A percentile compares a stretch with the other conserved stretches of the same genome.
Conservation (phyloP, 37 sponge, comb jelly and placozoan genomes). For the Tethya wilhelma region DNA sequence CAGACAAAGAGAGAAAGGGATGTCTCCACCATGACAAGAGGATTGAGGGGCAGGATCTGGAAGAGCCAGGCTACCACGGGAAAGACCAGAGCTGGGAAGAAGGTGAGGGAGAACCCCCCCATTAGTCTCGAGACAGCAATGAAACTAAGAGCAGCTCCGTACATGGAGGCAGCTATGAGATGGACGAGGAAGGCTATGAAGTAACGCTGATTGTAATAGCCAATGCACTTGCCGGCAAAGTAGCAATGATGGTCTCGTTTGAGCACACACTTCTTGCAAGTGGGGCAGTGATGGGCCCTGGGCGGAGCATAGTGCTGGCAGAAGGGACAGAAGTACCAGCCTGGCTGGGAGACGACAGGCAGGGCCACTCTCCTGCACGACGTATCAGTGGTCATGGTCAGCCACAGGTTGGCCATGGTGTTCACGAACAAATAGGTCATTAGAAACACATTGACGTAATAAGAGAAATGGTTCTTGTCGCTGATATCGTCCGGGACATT, state of each 20-base stretch:
- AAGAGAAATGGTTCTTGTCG: neutral
- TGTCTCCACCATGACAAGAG: conserved; percentile 43
- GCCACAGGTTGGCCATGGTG: conserved; percentile 21
- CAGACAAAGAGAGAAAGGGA: conserved; percentile 48
- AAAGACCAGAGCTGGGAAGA: conserved; percentile 56
- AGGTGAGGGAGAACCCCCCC: conserved; percentile 47
- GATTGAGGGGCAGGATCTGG: conserved; percentile 50
- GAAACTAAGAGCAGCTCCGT: conserved; percentile 57
- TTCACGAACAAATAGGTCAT: conserved; percentile 59
- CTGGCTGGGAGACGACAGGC: conserved; percentile 54
- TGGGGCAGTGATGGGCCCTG: conserved; percentile 75
- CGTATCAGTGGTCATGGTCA: conserved; percentile 48
- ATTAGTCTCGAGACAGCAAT: conserved; percentile 8
- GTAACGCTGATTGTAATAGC: conserved; percentile 85
- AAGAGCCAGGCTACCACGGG: conserved; percentile 71
- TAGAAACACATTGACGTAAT: conserved; percentile 12
- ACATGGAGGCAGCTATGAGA: conserved; percentile 33
- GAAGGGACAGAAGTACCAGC: conserved; percentile 77
- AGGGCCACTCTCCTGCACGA: conserved; percentile 48
- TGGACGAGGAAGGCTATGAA: conserved; percentile 77
- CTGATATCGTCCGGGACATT: conserved; percentile 6
- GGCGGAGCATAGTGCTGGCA: conserved; percentile 76
- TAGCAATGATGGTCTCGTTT: conserved; percentile 90
- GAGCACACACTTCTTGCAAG: conserved; percentile 74
- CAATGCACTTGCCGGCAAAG: conserved; percentile 80